Evolutionary conservation across 2,797 vertebrate species (phyloP).

Genomic region (Anas bernieri): DNA sequence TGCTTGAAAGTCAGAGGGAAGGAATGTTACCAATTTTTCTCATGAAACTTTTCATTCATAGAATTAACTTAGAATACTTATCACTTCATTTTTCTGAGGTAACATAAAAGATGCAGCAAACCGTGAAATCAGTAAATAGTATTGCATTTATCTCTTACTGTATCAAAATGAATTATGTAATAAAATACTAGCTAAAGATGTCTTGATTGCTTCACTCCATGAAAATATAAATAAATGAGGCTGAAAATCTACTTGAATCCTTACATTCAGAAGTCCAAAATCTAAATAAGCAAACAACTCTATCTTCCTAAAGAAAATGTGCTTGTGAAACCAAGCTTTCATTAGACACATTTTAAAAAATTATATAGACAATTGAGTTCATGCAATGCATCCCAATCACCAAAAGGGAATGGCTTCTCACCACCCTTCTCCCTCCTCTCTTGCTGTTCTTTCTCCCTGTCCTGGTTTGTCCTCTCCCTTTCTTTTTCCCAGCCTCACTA

Average conservation of each 20-base stretch:
- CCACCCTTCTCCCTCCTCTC: neutral
- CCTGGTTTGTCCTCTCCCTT: neutral
- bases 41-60: neutral
- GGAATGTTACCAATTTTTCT: neutral
- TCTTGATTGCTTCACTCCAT: rapidly evolving
- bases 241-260: neutral
- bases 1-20: neutral
- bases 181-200: neutral
- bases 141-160: neutral
- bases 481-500: neutral
- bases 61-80: neutral
- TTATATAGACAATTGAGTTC: neutral
- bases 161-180: neutral
- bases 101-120: constrained; percentile 7
- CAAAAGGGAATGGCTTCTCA: neutral
- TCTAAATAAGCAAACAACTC: neutral
- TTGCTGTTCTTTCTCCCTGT: neutral
- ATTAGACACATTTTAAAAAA: neutral
- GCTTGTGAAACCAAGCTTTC: neutral
- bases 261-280: neutral
- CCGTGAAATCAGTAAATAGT: neutral
- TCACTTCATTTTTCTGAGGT: neutral
- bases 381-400: neutral
- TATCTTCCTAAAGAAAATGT: neutral
- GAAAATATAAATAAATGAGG: constrained; percentile 17